Percentiles rank a stretch among this genome's conserved stretches.
These are phyloP conservation scores for Euproctis similis DNA, from an alignment of 2,888 invertebrate species.

Conservation along the genomic window DNA sequence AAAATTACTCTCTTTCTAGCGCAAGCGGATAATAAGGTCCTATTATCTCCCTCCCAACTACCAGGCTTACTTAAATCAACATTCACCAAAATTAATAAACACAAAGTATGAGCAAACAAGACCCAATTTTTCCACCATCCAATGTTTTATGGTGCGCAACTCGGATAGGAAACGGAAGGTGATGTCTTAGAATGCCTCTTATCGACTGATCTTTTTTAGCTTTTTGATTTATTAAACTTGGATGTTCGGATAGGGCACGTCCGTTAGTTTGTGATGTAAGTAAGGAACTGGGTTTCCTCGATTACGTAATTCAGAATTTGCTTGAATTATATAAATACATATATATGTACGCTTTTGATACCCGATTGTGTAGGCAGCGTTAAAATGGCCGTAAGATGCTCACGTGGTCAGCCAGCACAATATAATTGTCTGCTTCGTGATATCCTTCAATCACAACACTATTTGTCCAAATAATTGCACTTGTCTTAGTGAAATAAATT, in stretches of 20 bases:
- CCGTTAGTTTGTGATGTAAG: too few relatives aligned
- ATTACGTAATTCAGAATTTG: too few relatives aligned
- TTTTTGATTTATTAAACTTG: slow-evolving; percentile 50
- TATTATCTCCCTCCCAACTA: slow-evolving; percentile 1
- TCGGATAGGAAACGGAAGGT: slow-evolving; percentile 25
- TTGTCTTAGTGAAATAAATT: slow-evolving; percentile 1
- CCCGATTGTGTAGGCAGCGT: too few relatives aligned
- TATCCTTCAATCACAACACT: too few relatives aligned
- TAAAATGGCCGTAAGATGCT: too few relatives aligned
- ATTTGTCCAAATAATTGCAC: neutral
- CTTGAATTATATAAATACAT: too few relatives aligned
- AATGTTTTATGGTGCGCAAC: slow-evolving; percentile 9
- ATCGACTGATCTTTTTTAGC: slow-evolving; percentile 45
- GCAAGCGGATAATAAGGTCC: too few relatives aligned
- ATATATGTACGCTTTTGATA: too few relatives aligned
- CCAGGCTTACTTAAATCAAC: slow-evolving; percentile 5
- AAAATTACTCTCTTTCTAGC: too few relatives aligned
- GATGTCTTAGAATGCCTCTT: slow-evolving; percentile 40
- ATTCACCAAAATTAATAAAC: slow-evolving; percentile 7
- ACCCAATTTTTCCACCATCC: slow-evolving; percentile 4
- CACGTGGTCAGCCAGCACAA: too few relatives aligned
- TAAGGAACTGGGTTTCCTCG: too few relatives aligned
- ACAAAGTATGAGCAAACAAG: slow-evolving; percentile 7
- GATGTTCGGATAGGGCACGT: slow-evolving; percentile 22
- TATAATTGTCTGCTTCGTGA: too few relatives aligned